Conservation (phyloP, 1,140 invertebrate species). For the Platyura marginata region DNA sequence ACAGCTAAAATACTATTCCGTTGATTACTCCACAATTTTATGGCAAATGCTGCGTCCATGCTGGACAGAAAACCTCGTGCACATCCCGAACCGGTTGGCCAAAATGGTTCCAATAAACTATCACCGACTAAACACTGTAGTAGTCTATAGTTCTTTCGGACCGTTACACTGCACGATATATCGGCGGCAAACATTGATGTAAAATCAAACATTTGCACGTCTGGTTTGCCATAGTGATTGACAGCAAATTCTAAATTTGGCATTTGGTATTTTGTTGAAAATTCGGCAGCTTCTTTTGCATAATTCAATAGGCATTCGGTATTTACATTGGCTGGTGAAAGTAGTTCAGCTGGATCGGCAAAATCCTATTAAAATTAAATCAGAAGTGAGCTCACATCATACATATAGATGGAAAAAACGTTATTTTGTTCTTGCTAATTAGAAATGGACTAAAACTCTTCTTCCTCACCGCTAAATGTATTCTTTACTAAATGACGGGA, state of each 20-base stretch:
- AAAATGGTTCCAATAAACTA: constrained; percentile 92
- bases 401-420: too few species aligned
- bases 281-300: constrained; percentile 87
- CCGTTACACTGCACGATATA: constrained; percentile 61
- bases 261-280: constrained; percentile 84
- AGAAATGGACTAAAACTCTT: too few species aligned
- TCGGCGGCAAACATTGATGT: constrained; percentile 97
- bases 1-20: constrained; percentile 54
- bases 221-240: constrained; percentile 94
- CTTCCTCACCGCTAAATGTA: too few species aligned
- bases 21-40: constrained; percentile 62
- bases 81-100: constrained; percentile 96
- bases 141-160: constrained; percentile 52
- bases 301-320: constrained; percentile 76
- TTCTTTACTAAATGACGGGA: too few species aligned
- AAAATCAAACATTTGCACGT: constrained; percentile 99
- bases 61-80: constrained; percentile 91
- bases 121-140: constrained; percentile 87
- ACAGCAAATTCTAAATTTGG: constrained; percentile 86
- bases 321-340: constrained; percentile 81
- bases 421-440: too few species aligned
- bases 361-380: constrained; percentile 52
- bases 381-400: constrained; percentile 1
- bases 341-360: constrained; percentile 69
- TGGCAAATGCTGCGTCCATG: constrained; percentile 91